Evolutionary conservation across 2,113 vertebrate species (phyloP), one percentile per base, ranked within the genome.

Genomic region (Mesembrinibis cayennensis): DNA sequence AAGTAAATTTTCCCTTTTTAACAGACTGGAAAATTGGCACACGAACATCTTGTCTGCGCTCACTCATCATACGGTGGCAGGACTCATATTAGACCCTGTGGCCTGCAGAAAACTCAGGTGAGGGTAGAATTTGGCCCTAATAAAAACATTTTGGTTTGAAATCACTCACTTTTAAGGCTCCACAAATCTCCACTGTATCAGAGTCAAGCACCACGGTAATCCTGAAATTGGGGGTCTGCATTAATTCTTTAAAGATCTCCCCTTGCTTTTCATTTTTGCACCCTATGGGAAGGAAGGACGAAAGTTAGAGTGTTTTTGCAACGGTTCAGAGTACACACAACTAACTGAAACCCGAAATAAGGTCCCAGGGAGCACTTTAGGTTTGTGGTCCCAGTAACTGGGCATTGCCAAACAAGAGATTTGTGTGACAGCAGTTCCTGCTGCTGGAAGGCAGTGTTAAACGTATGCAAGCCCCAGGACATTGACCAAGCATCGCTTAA

Each of bases 171-270:
- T 99, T 99, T 47, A 99, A 97, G 53, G 99, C 99, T 72, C 99
- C 99, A 56, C 99, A 99, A 89, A 99, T 97, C 94, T 99, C 99
- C 94, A 99, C 99, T 2, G 98, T 98, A 44, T 99, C 98, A 1
- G 98, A 97, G 80, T 99, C 99, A 9, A 96, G 93, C 49, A 99
- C 99, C 22, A 99, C 98, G 0, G 98, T 98, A 92, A 99, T 98
- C 86, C 99, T 98, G 94, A 99, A 99, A 96, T 99, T 99, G 16
- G 98, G 97, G 2, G 98, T 99, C 96, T 99, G 98, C 84, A 99
- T 96, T 89, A 99, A 91, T 95, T 99, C 98, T 90, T 99, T 99
- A 79, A 99, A 98, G 91, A 99, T 95, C 34, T 93, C 90, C 18
- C 99, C 98, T 45, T 98, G 98, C 8, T 89, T 84, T 70, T 97